A percentile compares a stretch with the other conserved stretches of the same genome.
Evolutionary conservation across 2,797 vertebrate species (phyloP).

Genomic region (Helarctos malayanus): DNA sequence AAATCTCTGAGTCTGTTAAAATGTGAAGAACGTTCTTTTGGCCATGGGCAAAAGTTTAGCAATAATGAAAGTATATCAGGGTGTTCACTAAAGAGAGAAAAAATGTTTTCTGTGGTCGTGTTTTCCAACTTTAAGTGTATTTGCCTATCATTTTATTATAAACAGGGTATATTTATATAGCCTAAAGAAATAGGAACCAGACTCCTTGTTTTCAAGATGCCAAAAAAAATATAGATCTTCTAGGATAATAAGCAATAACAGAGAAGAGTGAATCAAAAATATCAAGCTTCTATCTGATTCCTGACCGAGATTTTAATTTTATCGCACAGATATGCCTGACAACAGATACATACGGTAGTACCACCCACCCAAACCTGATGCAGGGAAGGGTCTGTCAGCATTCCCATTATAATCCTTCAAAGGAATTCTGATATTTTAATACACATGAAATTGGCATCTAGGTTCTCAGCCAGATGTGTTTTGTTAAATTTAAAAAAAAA

Average conservation of each 20-base stretch:
- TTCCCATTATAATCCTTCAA: slow-evolving; percentile 85
- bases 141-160: slow-evolving; percentile 91
- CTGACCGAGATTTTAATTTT: slow-evolving; percentile 90
- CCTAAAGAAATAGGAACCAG: slow-evolving; percentile 89
- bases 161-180: slow-evolving; percentile 90
- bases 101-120: slow-evolving; percentile 88
- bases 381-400: slow-evolving; percentile 84
- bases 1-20: slow-evolving; percentile 82
- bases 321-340: slow-evolving; percentile 87
- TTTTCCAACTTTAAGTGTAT: slow-evolving; percentile 90
- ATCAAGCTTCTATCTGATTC: slow-evolving; percentile 89
- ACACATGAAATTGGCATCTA: slow-evolving; percentile 82
- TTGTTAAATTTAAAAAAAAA: slow-evolving; percentile 62
- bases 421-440: slow-evolving; percentile 83
- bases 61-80: slow-evolving; percentile 84
- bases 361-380: slow-evolving; percentile 87
- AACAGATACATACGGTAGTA: slow-evolving; percentile 86
- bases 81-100: slow-evolving; percentile 79
- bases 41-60: slow-evolving; percentile 87
- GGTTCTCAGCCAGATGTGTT: slow-evolving; percentile 59
- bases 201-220: slow-evolving; percentile 89
- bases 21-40: slow-evolving; percentile 82
- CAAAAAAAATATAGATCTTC: slow-evolving; percentile 88
- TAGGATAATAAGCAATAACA: slow-evolving; percentile 90
- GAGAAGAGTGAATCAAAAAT: slow-evolving; percentile 88